Base-by-base conservation (phyloP, 2,797 vertebrate species). In the Carapus acus region DNA sequence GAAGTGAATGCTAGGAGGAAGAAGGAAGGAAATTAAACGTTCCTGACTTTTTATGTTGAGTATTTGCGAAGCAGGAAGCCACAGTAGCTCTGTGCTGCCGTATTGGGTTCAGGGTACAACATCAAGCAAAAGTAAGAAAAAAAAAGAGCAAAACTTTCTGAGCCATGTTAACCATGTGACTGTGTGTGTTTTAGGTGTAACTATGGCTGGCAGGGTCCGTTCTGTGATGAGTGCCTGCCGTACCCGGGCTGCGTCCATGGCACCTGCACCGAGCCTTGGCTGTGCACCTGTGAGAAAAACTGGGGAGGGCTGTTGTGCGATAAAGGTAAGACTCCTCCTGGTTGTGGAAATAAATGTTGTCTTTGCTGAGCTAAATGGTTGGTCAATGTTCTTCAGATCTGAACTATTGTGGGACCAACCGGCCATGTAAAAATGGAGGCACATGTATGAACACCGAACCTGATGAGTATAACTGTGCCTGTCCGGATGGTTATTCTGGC, bases 321-420 rank as follows among this genome's bases (percentile, higher is more conserved):
- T 82, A 97, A 95, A 95, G 94, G 95, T 94, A 84, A 73, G 74
- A 27, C 4, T 27, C 24, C 9, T 27, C 4, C 9, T 27, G 24
- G 9, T 27, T 4, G 9, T 41, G 52, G 40, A 47, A 61, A 40
- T 27, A 27, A 27, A 4, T 27, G 24, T 36, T 9, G 34, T 23
- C 37, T 65, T 61, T 62, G 34, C 37, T 16, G 17, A 45, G 66
- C 56, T 39, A 49, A 49, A 16, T 27, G 37, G 17, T 36, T 37
- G 27, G 29, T 49, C 9, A 8, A 15, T 18, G 21, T 36, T 40
- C 6, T 54, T 29, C 80, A 98, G 95, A 98, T 83, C 86, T 98
- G 67, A 98, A 98, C 75, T 98, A 97, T 83, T 98, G 95, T n/a
- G 94, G 95, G 16, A 96, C 87, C 48, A 94, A 97, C 79, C 89